Evolutionary conservation across 64 coral and sea anemone genomes (phyloP), one percentile per base, ranked within the genome.

Genomic region (Stichodactyla mertensii): DNA sequence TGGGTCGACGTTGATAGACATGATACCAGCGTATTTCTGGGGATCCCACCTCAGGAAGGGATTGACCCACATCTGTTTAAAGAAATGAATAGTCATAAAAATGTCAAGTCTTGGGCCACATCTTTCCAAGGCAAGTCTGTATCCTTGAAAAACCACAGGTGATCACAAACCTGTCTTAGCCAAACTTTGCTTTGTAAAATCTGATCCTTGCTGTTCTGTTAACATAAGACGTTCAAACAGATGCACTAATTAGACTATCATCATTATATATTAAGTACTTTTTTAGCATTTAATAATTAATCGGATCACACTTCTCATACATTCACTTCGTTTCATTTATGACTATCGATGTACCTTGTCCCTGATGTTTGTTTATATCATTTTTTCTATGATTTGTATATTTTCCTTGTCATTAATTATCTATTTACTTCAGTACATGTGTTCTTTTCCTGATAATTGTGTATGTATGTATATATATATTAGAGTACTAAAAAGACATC

Each of bases 151-250:
- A 58, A 58, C 8, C 56, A 4, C 56, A 58, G 36, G 36, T 45
- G 26, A 70, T 74, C 54, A 67, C 74, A 53, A 78, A 96, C 94
- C 91, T 96, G 94, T 64, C 94, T 80, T 22, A 96, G 56, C 94
- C 94, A 96, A 4, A 98, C 95, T 84, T 98, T 98, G 59, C 95
- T 98, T 15, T 91, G 82, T 52, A 98, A 77, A 61, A 98, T 93
- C 84, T 94, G 95, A 52, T 92, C 90, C 58, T 87, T 86, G 59
- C 89, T 88, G 53, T 98, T 88, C 92, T 98, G 74, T 77, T n/a
- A 15, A 20, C 67, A 82, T 16, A n/a, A 52, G 24, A 52, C 51
- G 20, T 26, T 2, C 22, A 18, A 57, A 31, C 24, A 74, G 56
- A 9, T 58, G 56, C 56, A 58, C 14, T 74, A 1, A 18, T 27